Percentiles rank a stretch among this genome's conserved stretches.
Evolutionary conservation across 2,113 vertebrate species (phyloP).

Genomic region (Ceyx margarethae): DNA sequence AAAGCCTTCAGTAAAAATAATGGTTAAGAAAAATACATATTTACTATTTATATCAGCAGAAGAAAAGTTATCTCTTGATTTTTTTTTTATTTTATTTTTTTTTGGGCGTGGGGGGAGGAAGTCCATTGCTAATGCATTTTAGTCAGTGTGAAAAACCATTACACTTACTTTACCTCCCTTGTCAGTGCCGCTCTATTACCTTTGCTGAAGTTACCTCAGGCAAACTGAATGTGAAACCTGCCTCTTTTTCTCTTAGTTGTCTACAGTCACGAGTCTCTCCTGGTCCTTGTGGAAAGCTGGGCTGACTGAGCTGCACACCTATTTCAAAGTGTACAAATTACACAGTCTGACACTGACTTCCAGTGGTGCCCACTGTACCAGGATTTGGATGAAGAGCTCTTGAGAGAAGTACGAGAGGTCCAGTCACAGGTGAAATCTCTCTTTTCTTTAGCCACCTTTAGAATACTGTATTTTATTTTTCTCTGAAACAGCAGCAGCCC

Average conservation of each 20-base stretch:
- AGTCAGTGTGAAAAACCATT: background rate
- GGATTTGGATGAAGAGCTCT: background rate
- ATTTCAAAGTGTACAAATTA: background rate
- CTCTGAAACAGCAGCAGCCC: background rate
- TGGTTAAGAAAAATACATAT: constrained; percentile 48
- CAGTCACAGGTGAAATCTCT: background rate
- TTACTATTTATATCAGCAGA: constrained; percentile 50
- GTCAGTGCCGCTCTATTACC: background rate
- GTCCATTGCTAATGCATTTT: constrained; percentile 32
- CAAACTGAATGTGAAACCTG: background rate
- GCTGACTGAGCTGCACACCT: background rate
- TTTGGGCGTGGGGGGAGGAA: background rate
- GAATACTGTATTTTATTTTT: background rate
- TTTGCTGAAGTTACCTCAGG: background rate
- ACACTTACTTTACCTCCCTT: background rate
- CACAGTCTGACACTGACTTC: background rate
- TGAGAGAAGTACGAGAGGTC: background rate
- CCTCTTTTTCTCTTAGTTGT: background rate
- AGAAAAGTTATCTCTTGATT: background rate
- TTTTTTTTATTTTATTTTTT: background rate
- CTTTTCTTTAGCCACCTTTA: background rate
- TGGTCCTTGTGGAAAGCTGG: background rate
- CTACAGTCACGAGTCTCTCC: background rate
- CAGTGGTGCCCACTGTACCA: background rate
- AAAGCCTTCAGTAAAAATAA: constrained; percentile 58